Evolutionary conservation across 2,113 vertebrate genomes (phyloP), one percentile per base, ranked within the genome.

Genomic region (Mixornis gularis): DNA sequence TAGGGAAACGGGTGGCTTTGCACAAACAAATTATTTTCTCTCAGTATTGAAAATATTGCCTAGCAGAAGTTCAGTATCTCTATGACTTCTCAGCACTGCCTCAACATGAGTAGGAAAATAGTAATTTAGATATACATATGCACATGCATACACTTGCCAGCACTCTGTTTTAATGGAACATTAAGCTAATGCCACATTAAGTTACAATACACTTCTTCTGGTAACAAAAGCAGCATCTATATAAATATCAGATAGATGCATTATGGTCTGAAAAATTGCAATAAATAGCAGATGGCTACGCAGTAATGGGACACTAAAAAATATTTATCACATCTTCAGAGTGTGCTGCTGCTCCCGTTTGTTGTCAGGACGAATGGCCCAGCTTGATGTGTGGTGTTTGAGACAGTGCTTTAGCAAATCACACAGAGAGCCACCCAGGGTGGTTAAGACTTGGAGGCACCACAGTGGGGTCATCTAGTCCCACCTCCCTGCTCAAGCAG

Each of bases 161-260:
- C 43, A 38, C 34, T 89, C 84, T 85, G 7, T 81, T 92, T 86
- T 87, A 96, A 87, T 78, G 81, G 76, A 92, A 63, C 81, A 91
- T 92, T 94, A 93, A 95, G 79, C 68, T 95, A 95, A 89, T 91
- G 85, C n/a, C 38, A 52, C 17, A 7, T 91, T 93, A 92, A 92
- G 71, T 91, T 93, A 82, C 78, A 94, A 77, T 77, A 27, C 48
- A 87, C 48, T 92, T 87, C 66, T 43, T 70, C 63, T 4, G 26
- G 56, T 85, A 85, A 80, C 52, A 87, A 93, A 92, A 76, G 34
- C 52, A 85, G 34, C 78, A 85, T 92, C 89, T 90, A 63, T 89
- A 79, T 85, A 93, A 93, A 82, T 87, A 93, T 27, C 74, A 76
- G 64, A 87, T 68, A 85, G 82, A 91, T 73, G 51, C 24, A 92